Evolutionary conservation across 1,140 invertebrate species (phyloP), one percentile per base, ranked within the genome.

Genomic region (Drosophila guanche): DNA sequence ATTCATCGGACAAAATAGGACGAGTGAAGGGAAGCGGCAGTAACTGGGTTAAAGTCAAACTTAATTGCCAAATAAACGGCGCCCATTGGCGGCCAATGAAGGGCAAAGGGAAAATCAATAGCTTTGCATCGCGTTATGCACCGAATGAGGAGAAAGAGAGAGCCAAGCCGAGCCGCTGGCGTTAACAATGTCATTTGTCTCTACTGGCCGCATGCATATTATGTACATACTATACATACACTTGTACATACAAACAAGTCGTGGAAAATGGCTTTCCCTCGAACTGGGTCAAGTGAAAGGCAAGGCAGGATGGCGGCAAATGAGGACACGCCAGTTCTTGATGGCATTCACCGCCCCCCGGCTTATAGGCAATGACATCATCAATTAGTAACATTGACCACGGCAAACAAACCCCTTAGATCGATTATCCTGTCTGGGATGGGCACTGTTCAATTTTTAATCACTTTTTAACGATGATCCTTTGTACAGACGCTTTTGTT

Each of bases 51-150:
- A 80, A 68, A 86, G 80, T 58, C 66, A 71, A 68, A 77, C 58
- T 79, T 85, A 85, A 81, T 88, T 86, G 69, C 48, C 45, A 12
- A 43, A 50, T 50, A 71, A 72, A 61, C 46, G 53, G 27, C 37
- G 54, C 23, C 46, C 50, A 25, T 27, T 50, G 50, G 55, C 16
- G 55, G 20, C 12, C 20, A 42, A 27, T 53, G 51, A 61, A 45
- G 69, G 69, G 62, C 53, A 62, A 53, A 63, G 65, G 65, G 76
- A 73, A 86, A 85, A 85, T 85, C 80, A 85, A 85, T 86, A 85
- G 55, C 43, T 62, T 68, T 56, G 63, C 66, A 68, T 55, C 23
- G 65, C 25, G 51, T 47, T 53, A 53, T 61, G 40, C 53, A 45
- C 29, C 10, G 33, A 12, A 12, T 37, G 33, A 37, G 33, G 33